These are phyloP conservation scores for Loris lydekkerianus DNA, from an alignment of 2,797 vertebrate genomes.

Conservation along the genomic window DNA sequence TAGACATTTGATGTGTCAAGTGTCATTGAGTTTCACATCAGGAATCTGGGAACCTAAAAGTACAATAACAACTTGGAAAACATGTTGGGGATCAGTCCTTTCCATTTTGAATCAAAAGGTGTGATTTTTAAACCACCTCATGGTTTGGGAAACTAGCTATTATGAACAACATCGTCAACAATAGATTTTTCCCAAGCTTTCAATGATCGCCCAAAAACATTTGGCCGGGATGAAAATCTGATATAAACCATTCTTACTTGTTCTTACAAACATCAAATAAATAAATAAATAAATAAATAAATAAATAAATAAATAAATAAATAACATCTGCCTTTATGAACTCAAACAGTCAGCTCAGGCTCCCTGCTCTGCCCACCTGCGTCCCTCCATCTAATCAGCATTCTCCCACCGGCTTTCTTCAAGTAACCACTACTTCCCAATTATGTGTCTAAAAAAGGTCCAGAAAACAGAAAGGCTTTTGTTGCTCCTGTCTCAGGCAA, in stretches of 20 bases:
- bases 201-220: not conserved
- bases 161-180: not conserved
- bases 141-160: not conserved
- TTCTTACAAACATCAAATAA: not conserved
- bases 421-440: not conserved
- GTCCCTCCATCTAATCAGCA: rapidly evolving
- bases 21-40: not conserved
- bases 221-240: not conserved
- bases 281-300: too few species aligned
- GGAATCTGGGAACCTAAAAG: not conserved
- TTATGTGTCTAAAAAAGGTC: not conserved
- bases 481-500: not conserved
- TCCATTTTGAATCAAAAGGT: not conserved
- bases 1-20: not conserved
- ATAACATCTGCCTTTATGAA: not conserved
- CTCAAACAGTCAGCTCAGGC: not conserved
- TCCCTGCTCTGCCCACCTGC: rapidly evolving
- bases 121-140: not conserved
- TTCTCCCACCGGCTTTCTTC: not conserved
- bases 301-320: not conserved
- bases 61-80: not conserved
- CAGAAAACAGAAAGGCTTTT: not conserved
- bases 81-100: not conserved
- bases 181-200: not conserved
- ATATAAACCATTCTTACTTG: not conserved